Evolutionary conservation across 2,113 vertebrate species (phyloP).

Genomic region (Protomyctophum bolini): DNA sequence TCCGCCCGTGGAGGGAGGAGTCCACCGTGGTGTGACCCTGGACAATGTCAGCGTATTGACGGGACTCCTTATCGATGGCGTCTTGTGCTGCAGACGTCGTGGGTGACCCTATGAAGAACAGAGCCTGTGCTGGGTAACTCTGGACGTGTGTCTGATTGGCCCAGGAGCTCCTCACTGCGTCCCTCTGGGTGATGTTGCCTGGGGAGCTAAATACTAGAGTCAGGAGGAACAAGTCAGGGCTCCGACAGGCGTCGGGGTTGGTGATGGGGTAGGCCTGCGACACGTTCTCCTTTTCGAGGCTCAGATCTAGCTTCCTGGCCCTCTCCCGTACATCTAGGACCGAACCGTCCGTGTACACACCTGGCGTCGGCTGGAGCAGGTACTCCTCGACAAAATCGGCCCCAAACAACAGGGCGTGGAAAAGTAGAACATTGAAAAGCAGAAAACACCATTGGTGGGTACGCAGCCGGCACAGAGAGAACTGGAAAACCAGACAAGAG

Average conservation of each 20-base stretch:
- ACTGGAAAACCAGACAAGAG: constrained; percentile 63
- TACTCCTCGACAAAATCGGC: constrained; percentile 92
- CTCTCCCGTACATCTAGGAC: constrained; percentile 82
- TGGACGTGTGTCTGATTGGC: constrained; percentile 78
- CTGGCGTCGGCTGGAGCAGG: constrained; percentile 82
- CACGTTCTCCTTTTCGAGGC: constrained; percentile 73
- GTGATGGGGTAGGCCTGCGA: constrained; percentile 73
- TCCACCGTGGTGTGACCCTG: constrained; percentile 81
- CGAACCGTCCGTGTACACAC: constrained; percentile 78
- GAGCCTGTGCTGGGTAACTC: constrained; percentile 65
- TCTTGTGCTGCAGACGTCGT: constrained; percentile 65
- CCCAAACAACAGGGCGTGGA: constrained; percentile 90
- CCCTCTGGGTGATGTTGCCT: constrained; percentile 77
- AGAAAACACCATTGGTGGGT: constrained; percentile 95
- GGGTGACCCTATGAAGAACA: constrained; percentile 85
- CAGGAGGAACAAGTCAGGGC: constrained; percentile 84
- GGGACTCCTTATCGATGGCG: constrained; percentile 75
- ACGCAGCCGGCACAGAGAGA: constrained; percentile 82
- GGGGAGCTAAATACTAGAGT: constrained; percentile 82
- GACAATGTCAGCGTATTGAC: constrained; percentile 81
- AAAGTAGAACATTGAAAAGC: constrained; percentile 87
- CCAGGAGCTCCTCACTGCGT: constrained; percentile 85
- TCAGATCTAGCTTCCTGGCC: constrained; percentile 83
- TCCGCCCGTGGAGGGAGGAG: constrained; percentile 66
- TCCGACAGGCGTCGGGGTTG: constrained; percentile 70